phyloP scores from a whole-genome alignment of 1,140 invertebrate species.

The Scaptomyza pallida region DNA sequence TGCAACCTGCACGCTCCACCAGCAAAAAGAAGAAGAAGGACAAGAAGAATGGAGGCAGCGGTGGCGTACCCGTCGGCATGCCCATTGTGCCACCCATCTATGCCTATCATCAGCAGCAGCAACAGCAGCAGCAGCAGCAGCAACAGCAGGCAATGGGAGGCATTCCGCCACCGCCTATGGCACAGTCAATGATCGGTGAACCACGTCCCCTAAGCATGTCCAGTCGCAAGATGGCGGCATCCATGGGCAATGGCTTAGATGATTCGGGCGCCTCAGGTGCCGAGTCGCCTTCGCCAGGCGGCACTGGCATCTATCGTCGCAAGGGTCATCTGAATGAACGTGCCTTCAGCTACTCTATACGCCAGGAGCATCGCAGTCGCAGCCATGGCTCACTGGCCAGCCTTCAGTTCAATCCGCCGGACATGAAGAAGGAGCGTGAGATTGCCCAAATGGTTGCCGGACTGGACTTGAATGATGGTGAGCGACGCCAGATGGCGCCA shows the following conservation, averaged over 20 bases:
- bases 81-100: conserved; percentile 81
- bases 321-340: conserved; percentile 96
- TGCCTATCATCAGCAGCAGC: conserved; percentile 70
- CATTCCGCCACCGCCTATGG: conserved; percentile 62
- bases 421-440: conserved; percentile 95
- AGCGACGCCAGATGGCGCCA: conserved; percentile 56
- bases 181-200: conserved; percentile 72
- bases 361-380: conserved; percentile 95
- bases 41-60: conserved; percentile 85
- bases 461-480: conserved; percentile 90
- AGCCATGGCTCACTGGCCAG: conserved; percentile 95
- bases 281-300: conserved; percentile 90
- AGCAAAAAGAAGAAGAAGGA: conserved; percentile 88
- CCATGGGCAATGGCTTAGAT: conserved; percentile 85
- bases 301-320: conserved; percentile 93
- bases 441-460: conserved; percentile 96
- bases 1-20: conserved; percentile 76
- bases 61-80: conserved; percentile 82
- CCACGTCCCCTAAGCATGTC: conserved; percentile 78
- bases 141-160: conserved; percentile 63
- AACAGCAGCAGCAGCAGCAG: conserved; percentile 62
- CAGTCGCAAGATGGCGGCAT: conserved; percentile 85
- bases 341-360: conserved; percentile 96
- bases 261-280: conserved; percentile 87
- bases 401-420: conserved; percentile 90